Percentiles rank a stretch among this genome's conserved stretches.
phyloP scores from a whole-genome alignment of 1,140 invertebrate genomes.

The Drosophila ambigua region DNA sequence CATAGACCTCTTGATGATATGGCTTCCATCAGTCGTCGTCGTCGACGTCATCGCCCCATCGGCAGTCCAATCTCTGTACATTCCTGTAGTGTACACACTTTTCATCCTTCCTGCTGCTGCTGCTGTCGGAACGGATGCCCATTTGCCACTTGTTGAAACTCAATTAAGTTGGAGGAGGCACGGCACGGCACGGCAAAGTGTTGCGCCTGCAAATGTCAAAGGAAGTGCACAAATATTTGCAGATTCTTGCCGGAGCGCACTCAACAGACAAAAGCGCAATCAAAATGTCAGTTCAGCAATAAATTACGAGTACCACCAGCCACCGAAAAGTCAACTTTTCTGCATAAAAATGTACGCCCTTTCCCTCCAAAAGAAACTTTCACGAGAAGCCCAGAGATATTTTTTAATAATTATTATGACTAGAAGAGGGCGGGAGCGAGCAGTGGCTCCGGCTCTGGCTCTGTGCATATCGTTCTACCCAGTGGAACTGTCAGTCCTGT shows the following conservation, averaged over 20 bases:
- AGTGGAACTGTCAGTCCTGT: slow-evolving; percentile 51
- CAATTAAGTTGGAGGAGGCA: slow-evolving; percentile 58
- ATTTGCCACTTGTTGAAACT: slow-evolving; percentile 60
- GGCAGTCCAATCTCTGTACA: background rate
- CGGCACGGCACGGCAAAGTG: slow-evolving; percentile 21
- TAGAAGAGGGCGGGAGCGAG: background rate
- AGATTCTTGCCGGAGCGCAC: slow-evolving; percentile 43
- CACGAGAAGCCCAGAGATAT: slow-evolving; percentile 44
- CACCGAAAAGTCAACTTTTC: slow-evolving; percentile 6
- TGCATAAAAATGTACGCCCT: slow-evolving; percentile 28
- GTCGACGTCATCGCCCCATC: background rate
- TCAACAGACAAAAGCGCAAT: slow-evolving; percentile 52
- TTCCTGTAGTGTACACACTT: slow-evolving; percentile 26
- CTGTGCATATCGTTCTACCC: background rate
- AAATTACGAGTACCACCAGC: slow-evolving; percentile 44
- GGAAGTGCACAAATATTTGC: slow-evolving; percentile 68
- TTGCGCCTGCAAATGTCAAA: slow-evolving; percentile 53
- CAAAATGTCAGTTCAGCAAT: slow-evolving; percentile 72
- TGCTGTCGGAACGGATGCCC: background rate
- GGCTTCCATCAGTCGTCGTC: no score
- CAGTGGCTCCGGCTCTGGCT: no score
- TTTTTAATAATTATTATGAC: slow-evolving; percentile 76
- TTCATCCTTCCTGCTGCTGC: slow-evolving; percentile 1
- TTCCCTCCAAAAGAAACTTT: slow-evolving; percentile 44
- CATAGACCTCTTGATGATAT: slow-evolving; percentile 2